Percentiles rank a stretch among this genome's conserved stretches.
Evolutionary conservation across 2,888 invertebrate genomes (phyloP).

Genomic region (Leucophenga montana): DNA sequence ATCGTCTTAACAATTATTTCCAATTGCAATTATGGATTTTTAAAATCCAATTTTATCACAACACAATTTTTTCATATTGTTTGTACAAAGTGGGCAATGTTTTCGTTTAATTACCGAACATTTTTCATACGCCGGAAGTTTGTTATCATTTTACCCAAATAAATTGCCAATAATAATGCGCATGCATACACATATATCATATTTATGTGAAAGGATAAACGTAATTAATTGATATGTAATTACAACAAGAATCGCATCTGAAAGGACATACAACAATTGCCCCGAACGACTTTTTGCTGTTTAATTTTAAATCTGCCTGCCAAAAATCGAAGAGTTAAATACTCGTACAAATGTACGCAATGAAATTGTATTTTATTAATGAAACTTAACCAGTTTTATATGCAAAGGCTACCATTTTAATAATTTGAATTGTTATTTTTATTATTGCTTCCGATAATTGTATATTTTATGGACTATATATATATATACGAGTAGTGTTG

Average conservation of each 20-base stretch:
- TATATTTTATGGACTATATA: too few relatives aligned
- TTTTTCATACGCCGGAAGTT: not conserved
- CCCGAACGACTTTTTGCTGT: not conserved
- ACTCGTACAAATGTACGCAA: slow-evolving; percentile 27
- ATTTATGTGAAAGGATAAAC: slow-evolving; percentile 56
- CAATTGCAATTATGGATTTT: slow-evolving; percentile 49
- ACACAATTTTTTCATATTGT: too few relatives aligned
- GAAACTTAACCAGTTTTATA: slow-evolving; percentile 61
- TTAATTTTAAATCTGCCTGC: not conserved
- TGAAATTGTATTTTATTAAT: slow-evolving; percentile 35
- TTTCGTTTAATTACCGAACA: too few relatives aligned
- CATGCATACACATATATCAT: not conserved
- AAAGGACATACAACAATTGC: not conserved
- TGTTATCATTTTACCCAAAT: slow-evolving; percentile 4
- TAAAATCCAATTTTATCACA: too few relatives aligned
- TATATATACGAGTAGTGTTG: too few relatives aligned
- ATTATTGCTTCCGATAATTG: too few relatives aligned
- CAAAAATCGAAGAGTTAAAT: not conserved
- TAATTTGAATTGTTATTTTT: not conserved
- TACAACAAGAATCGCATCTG: slow-evolving; percentile 38
- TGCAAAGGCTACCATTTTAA: not conserved
- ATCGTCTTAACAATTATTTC: slow-evolving; percentile 52
- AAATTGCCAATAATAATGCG: slow-evolving; percentile 1
- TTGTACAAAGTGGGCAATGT: too few relatives aligned
- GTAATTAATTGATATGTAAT: slow-evolving; percentile 64